Evolutionary conservation across 2,888 invertebrate species (phyloP).

Genomic region (Tipula confusa): DNA sequence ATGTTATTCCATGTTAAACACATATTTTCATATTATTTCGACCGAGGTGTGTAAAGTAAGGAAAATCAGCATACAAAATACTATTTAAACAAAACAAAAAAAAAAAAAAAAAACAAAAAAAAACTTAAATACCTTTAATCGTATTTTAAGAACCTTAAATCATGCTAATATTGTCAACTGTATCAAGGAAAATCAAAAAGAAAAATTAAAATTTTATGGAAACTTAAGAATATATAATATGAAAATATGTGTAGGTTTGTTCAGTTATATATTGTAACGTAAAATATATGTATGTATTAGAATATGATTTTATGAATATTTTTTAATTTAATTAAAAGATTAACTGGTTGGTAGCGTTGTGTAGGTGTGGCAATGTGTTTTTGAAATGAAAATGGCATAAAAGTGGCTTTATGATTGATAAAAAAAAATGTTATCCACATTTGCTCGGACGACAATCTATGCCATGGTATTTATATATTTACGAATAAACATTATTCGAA

Average conservation of each 20-base stretch:
- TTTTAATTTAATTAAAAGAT: slow-evolving; percentile 16
- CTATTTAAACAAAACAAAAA: background rate
- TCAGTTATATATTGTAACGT: background rate
- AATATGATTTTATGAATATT: background rate
- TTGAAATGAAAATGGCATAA: background rate
- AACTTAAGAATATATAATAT: background rate
- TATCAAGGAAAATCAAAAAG: background rate
- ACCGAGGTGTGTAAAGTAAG: background rate
- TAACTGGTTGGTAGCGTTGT: background rate
- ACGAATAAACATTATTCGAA: too few relatives aligned
- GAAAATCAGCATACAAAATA: background rate
- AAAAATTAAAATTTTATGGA: background rate
- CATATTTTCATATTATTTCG: background rate
- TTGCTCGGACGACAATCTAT: too few relatives aligned
- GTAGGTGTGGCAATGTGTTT: background rate
- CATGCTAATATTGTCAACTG: slow-evolving; percentile 20
- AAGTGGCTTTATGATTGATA: too few relatives aligned
- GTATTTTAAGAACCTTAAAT: slow-evolving; percentile 20
- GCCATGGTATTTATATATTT: too few relatives aligned
- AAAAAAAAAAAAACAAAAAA: too few relatives aligned
- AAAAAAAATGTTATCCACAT: too few relatives aligned
- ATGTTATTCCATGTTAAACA: background rate
- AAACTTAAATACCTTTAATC: background rate
- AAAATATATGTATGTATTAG: too few relatives aligned
- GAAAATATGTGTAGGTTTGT: background rate